Conservation (phyloP, 2,797 vertebrate species). For the Pteronotus mesoamericanus region DNA sequence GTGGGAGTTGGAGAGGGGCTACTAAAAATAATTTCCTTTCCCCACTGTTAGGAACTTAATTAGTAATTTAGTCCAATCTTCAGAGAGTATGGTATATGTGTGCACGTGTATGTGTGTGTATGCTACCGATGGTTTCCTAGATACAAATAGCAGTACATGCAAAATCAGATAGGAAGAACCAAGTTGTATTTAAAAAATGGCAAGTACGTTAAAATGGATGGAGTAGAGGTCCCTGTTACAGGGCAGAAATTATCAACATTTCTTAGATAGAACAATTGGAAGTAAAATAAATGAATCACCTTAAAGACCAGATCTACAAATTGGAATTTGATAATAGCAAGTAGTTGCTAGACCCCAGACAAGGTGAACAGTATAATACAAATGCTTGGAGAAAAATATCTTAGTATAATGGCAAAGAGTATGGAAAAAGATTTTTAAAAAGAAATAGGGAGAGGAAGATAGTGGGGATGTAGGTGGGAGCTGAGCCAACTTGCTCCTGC, state of each 20-base stretch:
- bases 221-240: not conserved
- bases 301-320: constrained; percentile 1
- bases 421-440: not conserved
- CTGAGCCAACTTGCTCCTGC: no score
- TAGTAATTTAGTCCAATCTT: not conserved
- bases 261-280: constrained; percentile 1
- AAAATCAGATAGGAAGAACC: not conserved
- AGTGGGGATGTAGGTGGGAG: no score
- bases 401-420: not conserved
- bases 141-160: not conserved
- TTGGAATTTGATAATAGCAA: constrained; percentile 22
- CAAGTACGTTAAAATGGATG: not conserved
- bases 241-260: not conserved
- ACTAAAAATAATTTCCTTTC: constrained; percentile 4
- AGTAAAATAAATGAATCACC: not conserved
- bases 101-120: not conserved
- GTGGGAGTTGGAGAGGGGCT: not conserved
- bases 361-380: not conserved
- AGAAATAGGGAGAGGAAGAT: no score
- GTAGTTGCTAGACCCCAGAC: not conserved
- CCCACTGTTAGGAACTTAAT: not conserved
- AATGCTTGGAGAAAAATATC: not conserved
- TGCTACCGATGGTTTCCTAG: not conserved
- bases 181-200: not conserved
- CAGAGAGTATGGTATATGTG: not conserved